Evolutionary conservation across 1,140 invertebrate species (phyloP).

Genomic region (Aphaenogaster ashmeadi): DNA sequence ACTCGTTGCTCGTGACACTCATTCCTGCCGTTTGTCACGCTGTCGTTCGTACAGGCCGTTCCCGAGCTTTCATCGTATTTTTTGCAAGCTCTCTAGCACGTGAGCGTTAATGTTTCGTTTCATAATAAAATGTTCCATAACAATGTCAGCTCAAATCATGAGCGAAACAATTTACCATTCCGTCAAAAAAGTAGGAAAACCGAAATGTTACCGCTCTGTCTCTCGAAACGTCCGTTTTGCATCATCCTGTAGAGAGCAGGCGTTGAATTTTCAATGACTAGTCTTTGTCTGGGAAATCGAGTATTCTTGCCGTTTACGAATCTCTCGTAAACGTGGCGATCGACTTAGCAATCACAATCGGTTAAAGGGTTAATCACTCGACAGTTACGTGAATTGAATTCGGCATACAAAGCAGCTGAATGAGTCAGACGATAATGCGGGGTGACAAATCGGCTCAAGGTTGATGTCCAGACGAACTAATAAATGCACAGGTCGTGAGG

Average conservation of each 20-base stretch:
- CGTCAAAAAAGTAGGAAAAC: not conserved
- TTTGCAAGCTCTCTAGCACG: not conserved
- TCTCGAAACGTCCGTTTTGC: not conserved
- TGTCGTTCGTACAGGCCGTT: not conserved
- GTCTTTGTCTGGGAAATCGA: not conserved
- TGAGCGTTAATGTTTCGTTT: not conserved
- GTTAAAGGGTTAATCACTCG: conserved; percentile 7
- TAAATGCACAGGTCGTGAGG: not conserved
- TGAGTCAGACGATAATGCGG: not conserved
- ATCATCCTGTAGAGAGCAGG: not conserved
- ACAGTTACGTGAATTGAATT: conserved; percentile 11
- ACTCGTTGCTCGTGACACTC: not conserved
- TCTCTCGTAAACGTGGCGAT: not conserved
- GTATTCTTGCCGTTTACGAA: not conserved
- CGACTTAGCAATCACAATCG: not conserved
- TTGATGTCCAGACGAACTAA: not conserved
- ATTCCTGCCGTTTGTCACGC: not conserved
- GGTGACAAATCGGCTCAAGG: not conserved
- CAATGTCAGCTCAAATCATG: not conserved
- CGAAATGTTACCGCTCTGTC: not conserved
- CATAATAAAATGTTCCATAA: not conserved
- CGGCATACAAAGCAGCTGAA: not conserved
- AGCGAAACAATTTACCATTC: not conserved
- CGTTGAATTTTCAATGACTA: not conserved
- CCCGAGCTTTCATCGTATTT: not conserved